These are phyloP conservation scores for Drosophila subobscura DNA, from an alignment of 1,140 invertebrate genomes.

Conservation along the genomic window DNA sequence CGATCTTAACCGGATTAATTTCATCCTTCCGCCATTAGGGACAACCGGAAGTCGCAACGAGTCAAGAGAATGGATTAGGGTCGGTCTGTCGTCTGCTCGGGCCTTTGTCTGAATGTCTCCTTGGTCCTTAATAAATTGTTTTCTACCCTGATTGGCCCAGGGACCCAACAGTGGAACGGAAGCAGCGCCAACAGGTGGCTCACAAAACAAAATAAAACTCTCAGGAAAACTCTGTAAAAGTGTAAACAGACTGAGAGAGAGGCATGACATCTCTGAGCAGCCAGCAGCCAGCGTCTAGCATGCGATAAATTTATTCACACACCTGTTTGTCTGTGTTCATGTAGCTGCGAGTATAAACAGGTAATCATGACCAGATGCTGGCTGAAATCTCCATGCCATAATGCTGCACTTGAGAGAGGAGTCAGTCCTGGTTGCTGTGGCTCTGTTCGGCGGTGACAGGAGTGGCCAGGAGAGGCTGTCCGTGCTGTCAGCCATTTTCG, in stretches of 20 bases:
- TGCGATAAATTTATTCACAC: constrained; percentile 28
- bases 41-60: constrained; percentile 31
- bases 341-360: constrained; percentile 12
- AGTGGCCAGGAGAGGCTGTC: constrained; percentile 18
- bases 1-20: constrained; percentile 59
- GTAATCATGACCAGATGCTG: constrained; percentile 5
- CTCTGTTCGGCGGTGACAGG: constrained; percentile 54
- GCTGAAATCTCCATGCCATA: not conserved
- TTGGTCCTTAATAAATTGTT: constrained; percentile 61
- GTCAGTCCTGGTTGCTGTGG: constrained; percentile 12
- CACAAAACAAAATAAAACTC: constrained; percentile 14
- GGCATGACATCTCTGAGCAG: not conserved
- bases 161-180: constrained; percentile 24
- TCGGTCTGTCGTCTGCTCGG: not conserved
- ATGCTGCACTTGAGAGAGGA: constrained; percentile 12
- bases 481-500: constrained; percentile 28
- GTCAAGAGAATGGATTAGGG: constrained; percentile 12
- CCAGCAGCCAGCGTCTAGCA: not conserved
- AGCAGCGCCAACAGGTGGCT: constrained; percentile 54
- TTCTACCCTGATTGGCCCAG: constrained; percentile 63
- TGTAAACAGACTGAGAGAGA: not conserved
- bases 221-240: constrained; percentile 1
- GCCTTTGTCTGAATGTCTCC: constrained; percentile 12
- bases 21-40: constrained; percentile 48
- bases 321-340: not conserved